phyloP scores from a whole-genome alignment of 2,888 invertebrate genomes.

The Mythimna ferrago region DNA sequence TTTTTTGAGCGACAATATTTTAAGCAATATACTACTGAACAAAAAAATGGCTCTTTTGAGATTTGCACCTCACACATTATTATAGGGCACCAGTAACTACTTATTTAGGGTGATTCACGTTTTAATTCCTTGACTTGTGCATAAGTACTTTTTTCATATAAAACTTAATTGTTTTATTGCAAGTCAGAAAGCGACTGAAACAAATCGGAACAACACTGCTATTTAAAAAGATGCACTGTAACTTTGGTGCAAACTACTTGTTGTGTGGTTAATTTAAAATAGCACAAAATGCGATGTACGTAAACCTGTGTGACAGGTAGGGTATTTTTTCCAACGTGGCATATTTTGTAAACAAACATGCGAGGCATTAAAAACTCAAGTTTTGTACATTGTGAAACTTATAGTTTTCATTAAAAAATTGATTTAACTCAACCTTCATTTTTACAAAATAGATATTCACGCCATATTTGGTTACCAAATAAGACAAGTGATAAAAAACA shows the following conservation, averaged over 20 bases:
- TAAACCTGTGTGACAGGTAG: conserved; percentile 26
- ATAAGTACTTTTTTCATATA: background rate
- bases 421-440: background rate
- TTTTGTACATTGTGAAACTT: background rate
- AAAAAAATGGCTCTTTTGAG: background rate
- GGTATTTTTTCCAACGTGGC: background rate
- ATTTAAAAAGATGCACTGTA: conserved; percentile 10
- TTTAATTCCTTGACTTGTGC: conserved; percentile 9
- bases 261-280: conserved; percentile 37
- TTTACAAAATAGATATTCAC: conserved; percentile 14
- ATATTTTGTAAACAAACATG: conserved; percentile 25
- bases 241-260: conserved; percentile 34
- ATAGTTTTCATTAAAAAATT: conserved; percentile 13
- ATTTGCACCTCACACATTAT: background rate
- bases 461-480: conserved; percentile 33
- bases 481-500: conserved; percentile 19
- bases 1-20: conserved; percentile 25
- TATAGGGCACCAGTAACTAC: background rate
- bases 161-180: conserved; percentile 2
- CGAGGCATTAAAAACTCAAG: background rate
- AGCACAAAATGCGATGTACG: conserved; percentile 11
- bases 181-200: conserved; percentile 8
- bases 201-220: background rate
- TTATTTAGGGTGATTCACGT: background rate
- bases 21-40: conserved; percentile 7